Evolutionary conservation across 23 tunicate species (phyloP), one percentile per base, ranked within the genome.

Genomic region (Pegea sp.): DNA sequence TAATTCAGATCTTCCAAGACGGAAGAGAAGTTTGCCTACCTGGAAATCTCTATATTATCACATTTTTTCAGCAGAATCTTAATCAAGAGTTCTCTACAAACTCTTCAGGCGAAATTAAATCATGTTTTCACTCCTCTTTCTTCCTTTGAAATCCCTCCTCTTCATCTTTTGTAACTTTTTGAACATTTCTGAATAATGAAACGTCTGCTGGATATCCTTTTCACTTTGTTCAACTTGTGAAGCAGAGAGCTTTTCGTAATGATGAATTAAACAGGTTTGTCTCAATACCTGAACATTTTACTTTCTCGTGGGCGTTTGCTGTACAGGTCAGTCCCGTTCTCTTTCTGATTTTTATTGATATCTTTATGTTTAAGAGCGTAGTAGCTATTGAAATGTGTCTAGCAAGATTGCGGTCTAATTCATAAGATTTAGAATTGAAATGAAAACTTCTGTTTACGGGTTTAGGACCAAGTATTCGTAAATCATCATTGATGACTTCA

Each of bases 331-430:
- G 13, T 8, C 16, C 11, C n/a, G 0, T n/a, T 27, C 22, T 56
- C 16, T 56, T 33, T 6, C 13, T 18, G 4, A 18, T 31, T 31
- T n/a, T 31, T 33, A n/a, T 20, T 58, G 44, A 20, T 20, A 20
- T 31, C 25, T 44, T 18, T 28, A 4, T 24, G 63, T 48, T 48
- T 24, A 42, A 81, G 95, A 65, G 71, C 1, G 84, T 76, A 26
- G 16, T 52, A 2, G 59, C 75, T 0, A 30, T 60, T 7, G 95
- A 84, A 46, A 27, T 84, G 6, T 84, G 95, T 48, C 60, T 84
- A 26, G 95, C 95, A 5, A 34, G 95, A 24, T 84, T 81, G 95
- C 74, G 95, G 95, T 50, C 81, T n/a, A 68, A 64, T 29, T 33
- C 60, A 8, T 81, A 84, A 16, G 67, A 62, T 4, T 76, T 67